Conservation (phyloP, 1,140 invertebrate genomes). For the Steinernema feltiae region DNA sequence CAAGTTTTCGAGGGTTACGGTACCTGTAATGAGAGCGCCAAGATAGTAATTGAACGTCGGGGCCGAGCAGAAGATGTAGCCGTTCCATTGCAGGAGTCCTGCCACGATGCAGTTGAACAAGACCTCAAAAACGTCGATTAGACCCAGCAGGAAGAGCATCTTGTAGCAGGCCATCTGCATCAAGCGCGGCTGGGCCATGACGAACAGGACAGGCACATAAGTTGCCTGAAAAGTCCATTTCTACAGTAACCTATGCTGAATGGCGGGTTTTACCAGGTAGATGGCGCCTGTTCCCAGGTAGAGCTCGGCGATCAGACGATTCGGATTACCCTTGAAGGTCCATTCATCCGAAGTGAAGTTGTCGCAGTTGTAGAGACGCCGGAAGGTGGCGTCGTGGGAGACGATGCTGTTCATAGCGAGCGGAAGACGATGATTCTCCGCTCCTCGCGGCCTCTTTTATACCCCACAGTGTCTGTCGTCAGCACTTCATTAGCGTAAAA, state of each 20-base stretch:
- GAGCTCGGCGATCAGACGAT: neutral
- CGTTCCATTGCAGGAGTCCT: neutral
- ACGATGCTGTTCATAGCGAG: neutral
- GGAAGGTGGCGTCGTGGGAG: neutral
- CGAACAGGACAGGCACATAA: neutral
- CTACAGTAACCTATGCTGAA: neutral
- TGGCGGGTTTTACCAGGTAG: neutral
- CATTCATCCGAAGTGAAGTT: neutral
- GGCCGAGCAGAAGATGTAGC: neutral
- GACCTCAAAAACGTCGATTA: neutral
- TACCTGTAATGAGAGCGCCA: neutral
- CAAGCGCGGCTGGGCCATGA: neutral
- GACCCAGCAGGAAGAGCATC: neutral
- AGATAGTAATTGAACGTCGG: neutral
- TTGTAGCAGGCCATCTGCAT: neutral
- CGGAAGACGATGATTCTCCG: neutral
- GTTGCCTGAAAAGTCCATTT: neutral
- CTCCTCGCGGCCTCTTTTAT: neutral
- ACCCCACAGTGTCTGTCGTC: too few species aligned
- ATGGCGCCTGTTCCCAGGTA: neutral
- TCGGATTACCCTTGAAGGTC: neutral
- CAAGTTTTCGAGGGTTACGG: neutral
- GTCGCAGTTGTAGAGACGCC: neutral
- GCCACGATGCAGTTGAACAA: neutral
- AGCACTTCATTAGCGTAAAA: too few species aligned